Percentiles rank a stretch among this genome's conserved stretches.
Conservation (phyloP, 2,113 vertebrate genomes). For the Rousettus leschenaultii region DNA sequence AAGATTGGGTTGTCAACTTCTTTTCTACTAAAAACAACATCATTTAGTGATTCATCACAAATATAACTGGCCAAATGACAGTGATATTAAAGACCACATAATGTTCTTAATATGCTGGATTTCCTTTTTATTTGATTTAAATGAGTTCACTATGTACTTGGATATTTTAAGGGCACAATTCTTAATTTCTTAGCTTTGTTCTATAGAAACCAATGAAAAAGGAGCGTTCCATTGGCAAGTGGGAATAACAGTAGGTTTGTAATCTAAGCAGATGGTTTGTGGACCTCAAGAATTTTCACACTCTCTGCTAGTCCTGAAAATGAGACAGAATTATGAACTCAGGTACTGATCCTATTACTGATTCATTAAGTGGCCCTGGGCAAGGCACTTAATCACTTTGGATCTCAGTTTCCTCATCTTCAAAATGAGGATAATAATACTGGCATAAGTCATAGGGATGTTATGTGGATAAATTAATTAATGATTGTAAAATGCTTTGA, state of each 20-base stretch:
- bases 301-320: background rate
- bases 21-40: background rate
- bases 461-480: slow-evolving; percentile 75
- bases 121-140: background rate
- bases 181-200: background rate
- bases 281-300: background rate
- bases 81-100: background rate
- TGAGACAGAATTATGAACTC: background rate
- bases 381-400: background rate
- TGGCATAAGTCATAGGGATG: slow-evolving; percentile 50
- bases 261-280: background rate
- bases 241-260: background rate
- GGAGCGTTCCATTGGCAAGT: background rate
- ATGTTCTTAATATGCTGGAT: background rate
- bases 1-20: background rate
- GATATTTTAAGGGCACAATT: background rate
- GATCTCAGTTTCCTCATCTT: slow-evolving; percentile 68
- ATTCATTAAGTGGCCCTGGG: slow-evolving; percentile 42
- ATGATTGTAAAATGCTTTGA: slow-evolving; percentile 68
- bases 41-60: background rate
- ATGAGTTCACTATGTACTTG: background rate
- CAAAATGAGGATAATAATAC: slow-evolving; percentile 71
- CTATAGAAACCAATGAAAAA: background rate
- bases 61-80: background rate
- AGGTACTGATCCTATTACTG: slow-evolving; percentile 14